Evolutionary conservation across 2,797 vertebrate species (phyloP), one percentile per base, ranked within the genome.

Genomic region (Catharus ustulatus): DNA sequence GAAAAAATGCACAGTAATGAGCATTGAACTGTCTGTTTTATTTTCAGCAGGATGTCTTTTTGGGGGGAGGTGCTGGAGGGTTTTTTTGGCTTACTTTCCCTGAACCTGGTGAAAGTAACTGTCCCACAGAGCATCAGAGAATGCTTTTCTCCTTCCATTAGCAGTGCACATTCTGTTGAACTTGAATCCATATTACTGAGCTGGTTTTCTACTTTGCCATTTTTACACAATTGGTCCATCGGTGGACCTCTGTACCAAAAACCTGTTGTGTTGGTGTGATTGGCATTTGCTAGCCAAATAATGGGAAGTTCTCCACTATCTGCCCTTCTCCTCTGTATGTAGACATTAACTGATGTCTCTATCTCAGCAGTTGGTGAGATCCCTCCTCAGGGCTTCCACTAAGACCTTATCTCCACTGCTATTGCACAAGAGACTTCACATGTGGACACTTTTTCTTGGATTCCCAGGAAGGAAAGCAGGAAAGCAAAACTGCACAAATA

Each of bases 381-480:
- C 22, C 26, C 32, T 74, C 43, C 38, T 81, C 30, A 13, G 49
- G 49, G 20, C 46, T 74, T 81, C 73, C 29, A 20, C 34, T 4
- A 21, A 30, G 29, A 29, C 42, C 12, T 73, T 48, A 14, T 32
- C 30, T 51, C 73, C 2, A 0, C 58, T 45, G 15, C 34, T 14
- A 3, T 57, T 79, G 72, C 32, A 32, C 8, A 12, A 5, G 10
- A n/a, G 13, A 26, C 67, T 88, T 90, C n/a, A 51, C 32, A 17
- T 4, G 1, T 3, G 8, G 46, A 17, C 30, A 6, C 21, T 61
- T 83, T 15, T 83, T 15, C 43, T 51, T 85, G 0, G 0, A 0
- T 51, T 78, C 49, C 21, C 45, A 57, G 55, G 32, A 11, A 59
- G 32, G 10, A 82, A 72, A 29, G 29, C 3, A 1, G 45, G 12